phyloP scores from a whole-genome alignment of 2,888 invertebrate genomes.

The Enchytraeus crypticus region DNA sequence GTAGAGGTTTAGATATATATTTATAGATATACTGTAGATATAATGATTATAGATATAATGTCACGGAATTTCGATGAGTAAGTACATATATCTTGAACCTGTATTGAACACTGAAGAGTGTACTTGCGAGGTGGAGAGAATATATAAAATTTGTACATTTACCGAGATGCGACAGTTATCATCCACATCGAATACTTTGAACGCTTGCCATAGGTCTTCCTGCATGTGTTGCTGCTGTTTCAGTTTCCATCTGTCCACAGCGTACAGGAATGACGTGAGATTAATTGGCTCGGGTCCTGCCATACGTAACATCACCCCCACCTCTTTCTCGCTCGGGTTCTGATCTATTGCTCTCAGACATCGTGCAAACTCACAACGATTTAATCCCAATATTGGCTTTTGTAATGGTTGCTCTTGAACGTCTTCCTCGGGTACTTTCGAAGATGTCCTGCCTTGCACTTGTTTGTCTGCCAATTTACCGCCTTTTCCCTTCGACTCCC shows the following conservation, averaged over 20 bases:
- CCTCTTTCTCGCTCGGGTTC: neutral
- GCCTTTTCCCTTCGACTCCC: neutral
- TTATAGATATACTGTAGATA: too few species aligned
- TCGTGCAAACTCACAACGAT: neutral
- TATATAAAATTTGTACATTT: too few species aligned
- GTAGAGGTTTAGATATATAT: too few species aligned
- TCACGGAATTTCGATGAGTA: too few species aligned
- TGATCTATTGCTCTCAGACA: neutral
- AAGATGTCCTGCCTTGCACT: too few species aligned
- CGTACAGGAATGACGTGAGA: neutral
- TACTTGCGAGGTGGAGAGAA: too few species aligned
- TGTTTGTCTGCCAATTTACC: neutral
- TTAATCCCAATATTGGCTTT: neutral
- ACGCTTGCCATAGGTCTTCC: neutral
- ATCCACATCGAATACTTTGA: neutral
- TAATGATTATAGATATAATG: too few species aligned
- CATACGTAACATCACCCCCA: neutral
- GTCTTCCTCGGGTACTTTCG: neutral
- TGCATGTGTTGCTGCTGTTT: neutral
- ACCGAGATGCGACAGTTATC: neutral
- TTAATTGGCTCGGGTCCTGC: neutral
- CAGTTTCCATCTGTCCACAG: neutral
- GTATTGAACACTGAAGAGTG: too few species aligned
- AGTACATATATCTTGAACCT: too few species aligned
- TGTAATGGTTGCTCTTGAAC: neutral